phyloP scores from a whole-genome alignment of 2,797 vertebrate genomes.

The Dryobates pubescens region DNA sequence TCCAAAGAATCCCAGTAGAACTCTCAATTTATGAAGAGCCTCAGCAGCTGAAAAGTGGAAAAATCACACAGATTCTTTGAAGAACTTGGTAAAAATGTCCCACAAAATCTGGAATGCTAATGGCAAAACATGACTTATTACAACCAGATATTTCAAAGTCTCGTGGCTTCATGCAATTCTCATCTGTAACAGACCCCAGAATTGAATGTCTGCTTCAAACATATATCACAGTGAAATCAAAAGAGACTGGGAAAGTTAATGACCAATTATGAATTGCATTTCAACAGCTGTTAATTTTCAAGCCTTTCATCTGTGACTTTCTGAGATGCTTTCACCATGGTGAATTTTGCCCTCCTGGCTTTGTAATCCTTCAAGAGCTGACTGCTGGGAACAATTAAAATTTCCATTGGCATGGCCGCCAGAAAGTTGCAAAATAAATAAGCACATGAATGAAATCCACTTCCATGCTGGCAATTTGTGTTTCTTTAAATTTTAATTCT shows the following conservation, averaged over 20 bases:
- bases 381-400: not conserved
- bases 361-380: not conserved
- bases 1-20: not conserved
- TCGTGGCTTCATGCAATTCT: not conserved
- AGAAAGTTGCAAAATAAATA: not conserved
- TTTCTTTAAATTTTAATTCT: not conserved
- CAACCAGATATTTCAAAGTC: not conserved
- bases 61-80: not conserved
- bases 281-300: not conserved
- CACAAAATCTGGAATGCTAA: not conserved
- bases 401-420: not conserved
- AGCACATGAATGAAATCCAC: not conserved
- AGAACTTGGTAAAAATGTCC: not conserved
- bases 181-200: not conserved
- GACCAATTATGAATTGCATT: not conserved
- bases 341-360: not conserved
- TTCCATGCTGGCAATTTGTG: rapidly evolving
- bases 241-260: not conserved
- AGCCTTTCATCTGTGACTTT: not conserved
- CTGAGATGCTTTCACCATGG: not conserved
- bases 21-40: not conserved
- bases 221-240: not conserved
- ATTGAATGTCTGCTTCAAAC: not conserved
- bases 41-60: not conserved
- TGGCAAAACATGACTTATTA: not conserved